Evolutionary conservation across 2,113 vertebrate species (phyloP).

Genomic region (Turnix velox): DNA sequence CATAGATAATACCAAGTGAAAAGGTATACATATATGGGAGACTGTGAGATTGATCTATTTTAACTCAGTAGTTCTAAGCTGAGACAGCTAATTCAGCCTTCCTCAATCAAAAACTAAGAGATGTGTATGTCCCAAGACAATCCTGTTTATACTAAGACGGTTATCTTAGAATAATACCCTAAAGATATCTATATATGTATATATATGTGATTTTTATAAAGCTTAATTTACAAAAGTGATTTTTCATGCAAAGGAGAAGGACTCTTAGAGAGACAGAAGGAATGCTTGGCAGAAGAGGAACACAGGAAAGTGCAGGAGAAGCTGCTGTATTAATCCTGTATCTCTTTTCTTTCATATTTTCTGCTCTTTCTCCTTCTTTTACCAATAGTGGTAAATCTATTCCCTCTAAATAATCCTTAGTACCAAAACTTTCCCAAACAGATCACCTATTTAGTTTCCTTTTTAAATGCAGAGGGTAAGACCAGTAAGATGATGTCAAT

Average conservation of each 20-base stretch:
- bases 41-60: background rate
- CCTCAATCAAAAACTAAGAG: background rate
- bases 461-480: background rate
- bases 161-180: background rate
- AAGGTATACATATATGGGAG: background rate
- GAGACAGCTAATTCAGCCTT: background rate
- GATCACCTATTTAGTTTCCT: background rate
- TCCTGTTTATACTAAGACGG: background rate
- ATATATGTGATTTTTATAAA: background rate
- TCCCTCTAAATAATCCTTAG: background rate
- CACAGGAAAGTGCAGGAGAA: background rate
- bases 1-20: background rate
- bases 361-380: background rate
- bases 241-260: background rate
- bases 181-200: background rate
- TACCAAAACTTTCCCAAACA: background rate
- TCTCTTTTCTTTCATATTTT: background rate
- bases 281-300: background rate
- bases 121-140: background rate
- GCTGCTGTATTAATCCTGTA: background rate
- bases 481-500: background rate
- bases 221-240: background rate
- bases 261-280: background rate
- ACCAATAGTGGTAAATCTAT: background rate
- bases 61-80: background rate